Evolutionary conservation across 2,888 invertebrate genomes (phyloP), one percentile per base, ranked within the genome.

Genomic region (Ornithoptera priamus): DNA sequence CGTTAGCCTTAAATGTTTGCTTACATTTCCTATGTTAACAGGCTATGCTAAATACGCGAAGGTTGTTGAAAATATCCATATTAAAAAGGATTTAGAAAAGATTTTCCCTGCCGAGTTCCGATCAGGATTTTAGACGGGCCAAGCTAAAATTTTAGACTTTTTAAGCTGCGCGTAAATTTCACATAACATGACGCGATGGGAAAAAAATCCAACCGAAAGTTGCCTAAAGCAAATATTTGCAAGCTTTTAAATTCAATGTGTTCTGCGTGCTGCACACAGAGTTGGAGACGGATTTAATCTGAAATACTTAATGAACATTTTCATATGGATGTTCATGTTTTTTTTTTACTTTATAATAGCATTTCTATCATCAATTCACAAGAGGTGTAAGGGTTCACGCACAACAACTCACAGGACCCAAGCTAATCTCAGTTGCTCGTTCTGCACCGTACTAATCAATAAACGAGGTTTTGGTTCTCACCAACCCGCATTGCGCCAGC

Each of bases 81-180:
- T 83, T 82, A 85, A 85, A 72, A 72, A 87, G 82, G 84, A 80
- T 82, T 80, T 79, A 81, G 81, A 76, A 82, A 78, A 79, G 79
- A 76, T 82, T 86, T 89, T 88, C 86, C 83, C 80, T 78, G 79
- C 80, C 77, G 79, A 80, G 82, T 74, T 78, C 73, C 76, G 77
- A 79, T 94, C 94, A 94, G 94, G 94, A 94, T 94, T 94, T 92
- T 94, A 93, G 93, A 93, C 91, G 93, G 93, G 91, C 93, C 89
- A 93, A 93, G 94, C 94, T 93, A 92, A 93, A 93, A 90, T 91
- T 93, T 93, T 91, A 88, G 90, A 89, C 89, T 91, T 82, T 90
- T 86, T 92, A 92, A 93, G 91, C 92, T 85, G 87, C 80, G 81
- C 88, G 89, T 92, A 93, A 93, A 93, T 92, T 92, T 89, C 77